These are phyloP conservation scores for Pharmacophagus antenor DNA, from an alignment of 2,888 invertebrate species.

Conservation along the genomic window DNA sequence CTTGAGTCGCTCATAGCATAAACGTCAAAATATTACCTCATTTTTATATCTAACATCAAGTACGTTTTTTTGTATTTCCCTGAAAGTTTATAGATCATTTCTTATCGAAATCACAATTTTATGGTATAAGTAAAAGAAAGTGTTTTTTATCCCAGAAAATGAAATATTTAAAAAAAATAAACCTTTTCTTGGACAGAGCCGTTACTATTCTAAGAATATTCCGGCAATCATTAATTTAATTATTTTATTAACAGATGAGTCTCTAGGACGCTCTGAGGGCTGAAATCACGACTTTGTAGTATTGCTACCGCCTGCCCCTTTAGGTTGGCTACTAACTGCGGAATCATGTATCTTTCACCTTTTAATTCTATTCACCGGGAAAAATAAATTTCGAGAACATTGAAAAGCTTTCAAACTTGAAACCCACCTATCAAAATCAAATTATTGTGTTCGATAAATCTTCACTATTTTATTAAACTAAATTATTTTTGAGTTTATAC, in stretches of 20 bases:
- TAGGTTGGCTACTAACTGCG: conserved; percentile 47
- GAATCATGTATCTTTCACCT: conserved; percentile 66
- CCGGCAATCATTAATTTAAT: conserved; percentile 70
- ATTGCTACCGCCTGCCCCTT: conserved; percentile 34
- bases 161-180: background rate
- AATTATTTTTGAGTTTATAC: too few relatives aligned
- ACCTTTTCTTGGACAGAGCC: background rate
- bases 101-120: background rate
- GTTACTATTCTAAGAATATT: conserved; percentile 33
- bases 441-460: background rate
- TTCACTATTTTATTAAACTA: too few relatives aligned
- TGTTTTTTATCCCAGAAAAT: background rate
- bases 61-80: too few relatives aligned
- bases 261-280: conserved; percentile 56
- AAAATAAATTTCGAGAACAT: conserved; percentile 45
- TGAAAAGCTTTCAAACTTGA: conserved; percentile 40
- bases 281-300: conserved; percentile 64
- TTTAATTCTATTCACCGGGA: conserved; percentile 52
- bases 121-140: too few relatives aligned
- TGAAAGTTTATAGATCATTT: too few relatives aligned
- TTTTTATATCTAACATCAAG: too few relatives aligned
- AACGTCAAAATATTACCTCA: too few relatives aligned
- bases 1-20: too few relatives aligned
- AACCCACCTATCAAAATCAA: background rate
- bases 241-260: conserved; percentile 67